Conservation (phyloP, 2,888 invertebrate genomes). For the Archips crataeganus region DNA sequence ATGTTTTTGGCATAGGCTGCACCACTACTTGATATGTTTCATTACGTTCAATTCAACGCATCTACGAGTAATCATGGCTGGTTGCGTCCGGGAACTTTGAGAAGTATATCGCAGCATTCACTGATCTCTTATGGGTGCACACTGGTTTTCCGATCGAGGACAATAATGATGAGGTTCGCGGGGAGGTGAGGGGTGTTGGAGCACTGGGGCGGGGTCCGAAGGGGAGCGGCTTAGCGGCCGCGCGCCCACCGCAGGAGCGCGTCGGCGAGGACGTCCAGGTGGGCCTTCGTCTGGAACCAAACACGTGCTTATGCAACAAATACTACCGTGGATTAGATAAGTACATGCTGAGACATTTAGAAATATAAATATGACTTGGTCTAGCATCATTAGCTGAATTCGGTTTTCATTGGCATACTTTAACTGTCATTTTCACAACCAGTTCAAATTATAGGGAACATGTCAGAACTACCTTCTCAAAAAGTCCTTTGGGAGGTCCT, state of each 20-base stretch:
- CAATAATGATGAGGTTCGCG: slow-evolving; percentile 61
- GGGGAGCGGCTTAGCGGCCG: slow-evolving; percentile 89
- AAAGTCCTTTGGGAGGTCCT: no score
- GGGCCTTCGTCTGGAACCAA: slow-evolving; percentile 95
- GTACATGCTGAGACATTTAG: no score
- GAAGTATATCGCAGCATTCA: slow-evolving; percentile 74
- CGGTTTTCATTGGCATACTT: no score
- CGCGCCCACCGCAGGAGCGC: slow-evolving; percentile 97
- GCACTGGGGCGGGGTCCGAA: slow-evolving; percentile 62
- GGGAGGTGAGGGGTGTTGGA: slow-evolving; percentile 68
- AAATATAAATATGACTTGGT: no score
- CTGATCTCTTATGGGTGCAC: slow-evolving; percentile 68
- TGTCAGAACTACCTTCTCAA: no score
- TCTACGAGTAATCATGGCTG: slow-evolving; percentile 71
- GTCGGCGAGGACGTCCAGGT: slow-evolving; percentile 97
- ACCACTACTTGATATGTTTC: slow-evolving; percentile 85
- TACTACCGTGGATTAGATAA: not conserved
- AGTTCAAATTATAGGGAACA: no score
- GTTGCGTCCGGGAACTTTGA: slow-evolving; percentile 75
- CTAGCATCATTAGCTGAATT: no score
- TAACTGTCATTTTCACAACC: no score
- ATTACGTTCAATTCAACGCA: slow-evolving; percentile 76
- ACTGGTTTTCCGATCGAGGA: slow-evolving; percentile 58
- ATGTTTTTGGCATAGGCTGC: slow-evolving; percentile 74
- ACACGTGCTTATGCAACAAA: not conserved